Percentiles rank a stretch among this genome's conserved stretches.
Evolutionary conservation across 1,140 invertebrate genomes (phyloP).

Genomic region (Drosophila repleta): DNA sequence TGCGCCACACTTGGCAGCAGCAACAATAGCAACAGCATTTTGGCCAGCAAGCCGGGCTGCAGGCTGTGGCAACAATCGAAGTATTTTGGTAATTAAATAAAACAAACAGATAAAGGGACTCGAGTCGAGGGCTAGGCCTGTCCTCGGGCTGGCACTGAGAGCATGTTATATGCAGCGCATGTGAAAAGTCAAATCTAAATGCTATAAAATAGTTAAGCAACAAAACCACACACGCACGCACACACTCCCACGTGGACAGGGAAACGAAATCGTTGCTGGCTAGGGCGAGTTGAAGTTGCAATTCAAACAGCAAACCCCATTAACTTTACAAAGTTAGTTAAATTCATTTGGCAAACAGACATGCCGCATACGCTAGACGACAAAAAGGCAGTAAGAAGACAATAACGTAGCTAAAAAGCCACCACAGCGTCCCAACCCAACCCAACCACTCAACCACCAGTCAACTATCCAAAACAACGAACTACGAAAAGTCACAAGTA

Average conservation of each 20-base stretch:
- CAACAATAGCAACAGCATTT: conserved; percentile 32
- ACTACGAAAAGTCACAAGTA: conserved; percentile 79
- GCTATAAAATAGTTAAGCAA: conserved; percentile 68
- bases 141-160: conserved; percentile 1
- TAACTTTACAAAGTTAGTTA: conserved; percentile 83
- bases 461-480: conserved; percentile 62
- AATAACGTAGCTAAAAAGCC: conserved; percentile 16
- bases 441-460: conserved; percentile 35
- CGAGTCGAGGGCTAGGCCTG: neutral
- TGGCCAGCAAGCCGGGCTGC: conserved; percentile 15
- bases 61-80: conserved; percentile 54
- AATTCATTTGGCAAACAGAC: conserved; percentile 82
- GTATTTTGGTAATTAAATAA: conserved; percentile 81
- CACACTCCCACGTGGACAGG: neutral
- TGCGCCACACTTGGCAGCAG: conserved; percentile 62
- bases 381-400: conserved; percentile 57
- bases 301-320: conserved; percentile 81
- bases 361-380: conserved; percentile 33
- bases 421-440: conserved; percentile 17
- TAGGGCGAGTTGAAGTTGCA: conserved; percentile 42
- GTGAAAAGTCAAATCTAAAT: conserved; percentile 76
- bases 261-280: neutral
- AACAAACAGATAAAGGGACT: conserved; percentile 52
- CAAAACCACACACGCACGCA: conserved; percentile 27
- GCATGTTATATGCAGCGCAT: conserved; percentile 60